These are phyloP conservation scores for Drosophila willistoni DNA, from an alignment of 1,140 invertebrate species.

Conservation along the genomic window DNA sequence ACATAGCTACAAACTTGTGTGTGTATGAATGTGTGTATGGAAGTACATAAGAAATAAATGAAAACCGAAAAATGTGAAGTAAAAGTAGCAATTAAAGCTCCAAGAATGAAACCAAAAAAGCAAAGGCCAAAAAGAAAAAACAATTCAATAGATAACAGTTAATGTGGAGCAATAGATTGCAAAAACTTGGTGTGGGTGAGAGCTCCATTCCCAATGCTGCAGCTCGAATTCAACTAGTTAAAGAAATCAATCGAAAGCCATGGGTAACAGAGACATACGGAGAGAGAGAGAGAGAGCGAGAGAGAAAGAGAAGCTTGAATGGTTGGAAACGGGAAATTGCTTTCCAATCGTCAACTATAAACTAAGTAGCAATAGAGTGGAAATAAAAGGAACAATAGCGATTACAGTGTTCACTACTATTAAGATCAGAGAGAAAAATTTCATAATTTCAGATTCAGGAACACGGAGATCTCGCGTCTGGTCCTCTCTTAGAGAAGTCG, in stretches of 20 bases:
- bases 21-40: neutral
- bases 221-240: slow-evolving; percentile 2
- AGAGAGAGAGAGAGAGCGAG: slow-evolving; percentile 24
- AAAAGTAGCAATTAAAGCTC: slow-evolving; percentile 54
- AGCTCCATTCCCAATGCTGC: neutral
- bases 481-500: no score
- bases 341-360: slow-evolving; percentile 14
- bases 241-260: neutral
- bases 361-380: neutral
- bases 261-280: slow-evolving; percentile 5
- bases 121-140: slow-evolving; percentile 45
- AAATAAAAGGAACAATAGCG: no score
- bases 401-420: no score
- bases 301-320: neutral
- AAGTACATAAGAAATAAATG: slow-evolving; percentile 26
- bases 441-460: no score
- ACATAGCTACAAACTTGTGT: slow-evolving; percentile 2
- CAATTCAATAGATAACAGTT: slow-evolving; percentile 62
- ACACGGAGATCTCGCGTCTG: no score
- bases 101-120: slow-evolving; percentile 42
- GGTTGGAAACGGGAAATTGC: slow-evolving; percentile 19
- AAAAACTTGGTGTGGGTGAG: neutral
- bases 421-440: no score
- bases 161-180: slow-evolving; percentile 25
- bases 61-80: slow-evolving; percentile 39